A percentile compares a stretch with the other conserved stretches of the same genome.
Conservation (phyloP, 64 coral and sea anemone genomes). For the Montipora sp. region DNA sequence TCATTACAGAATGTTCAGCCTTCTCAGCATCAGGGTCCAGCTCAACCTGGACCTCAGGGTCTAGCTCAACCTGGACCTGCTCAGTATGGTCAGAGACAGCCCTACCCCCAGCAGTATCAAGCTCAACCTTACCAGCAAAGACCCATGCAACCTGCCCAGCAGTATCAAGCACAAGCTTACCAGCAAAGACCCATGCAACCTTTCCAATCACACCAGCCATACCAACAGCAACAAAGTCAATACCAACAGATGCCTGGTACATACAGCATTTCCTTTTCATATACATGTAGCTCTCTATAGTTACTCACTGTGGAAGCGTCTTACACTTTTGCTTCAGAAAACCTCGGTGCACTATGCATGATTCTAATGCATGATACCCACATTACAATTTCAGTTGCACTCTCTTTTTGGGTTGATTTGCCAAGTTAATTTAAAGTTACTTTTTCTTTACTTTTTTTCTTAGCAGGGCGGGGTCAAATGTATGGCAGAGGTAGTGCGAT, state of each 20-base stretch:
- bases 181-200: slow-evolving; percentile 13
- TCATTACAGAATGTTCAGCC: slow-evolving; percentile 21
- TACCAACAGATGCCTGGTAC: slow-evolving; percentile 19
- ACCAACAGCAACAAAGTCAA: slow-evolving; percentile 29
- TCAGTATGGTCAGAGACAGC: slow-evolving; percentile 4
- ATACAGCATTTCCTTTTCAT: too few relatives aligned
- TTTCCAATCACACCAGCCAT: slow-evolving; percentile 30
- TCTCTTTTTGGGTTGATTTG: too few relatives aligned
- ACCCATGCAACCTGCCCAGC: slow-evolving; percentile 33
- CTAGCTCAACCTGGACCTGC: neutral
- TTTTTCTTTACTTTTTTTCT: neutral
- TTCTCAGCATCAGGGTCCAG: neutral
- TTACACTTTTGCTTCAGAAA: too few relatives aligned
- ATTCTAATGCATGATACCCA: too few relatives aligned
- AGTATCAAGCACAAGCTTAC: neutral
- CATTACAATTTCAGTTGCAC: too few relatives aligned
- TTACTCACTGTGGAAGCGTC: too few relatives aligned
- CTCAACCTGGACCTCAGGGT: slow-evolving; percentile 25
- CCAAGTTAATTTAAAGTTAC: too few relatives aligned
- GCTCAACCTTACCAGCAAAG: neutral
- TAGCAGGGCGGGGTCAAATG: slow-evolving; percentile 34
- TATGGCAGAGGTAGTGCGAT: slow-evolving; percentile 10
- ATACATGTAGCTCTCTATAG: too few relatives aligned
- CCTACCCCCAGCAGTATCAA: slow-evolving; percentile 8
- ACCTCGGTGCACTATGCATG: too few relatives aligned